Evolutionary conservation across 2,113 vertebrate species (phyloP).

Genomic region (Ochotona curzoniae): DNA sequence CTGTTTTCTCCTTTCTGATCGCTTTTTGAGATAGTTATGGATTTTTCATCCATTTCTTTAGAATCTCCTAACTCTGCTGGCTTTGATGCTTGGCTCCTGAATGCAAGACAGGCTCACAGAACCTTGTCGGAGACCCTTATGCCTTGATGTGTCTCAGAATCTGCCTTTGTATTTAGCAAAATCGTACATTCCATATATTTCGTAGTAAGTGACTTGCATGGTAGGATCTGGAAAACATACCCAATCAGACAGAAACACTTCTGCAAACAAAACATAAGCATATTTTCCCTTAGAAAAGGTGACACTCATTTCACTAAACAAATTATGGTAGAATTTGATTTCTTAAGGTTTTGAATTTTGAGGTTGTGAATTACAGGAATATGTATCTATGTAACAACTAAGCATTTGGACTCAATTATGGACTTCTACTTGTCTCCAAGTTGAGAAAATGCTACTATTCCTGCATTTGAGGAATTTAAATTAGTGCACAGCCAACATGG

Average conservation of each 20-base stretch:
- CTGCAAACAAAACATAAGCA: neutral
- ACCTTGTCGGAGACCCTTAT: neutral
- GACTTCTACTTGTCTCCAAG: neutral
- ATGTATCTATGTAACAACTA: neutral
- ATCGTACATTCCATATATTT: neutral
- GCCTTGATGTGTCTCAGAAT: neutral
- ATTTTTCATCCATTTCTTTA: neutral
- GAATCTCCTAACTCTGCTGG: neutral
- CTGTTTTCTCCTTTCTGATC: neutral
- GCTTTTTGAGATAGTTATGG: neutral
- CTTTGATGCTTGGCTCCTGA: neutral
- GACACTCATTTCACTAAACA: neutral
- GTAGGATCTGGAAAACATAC: neutral
- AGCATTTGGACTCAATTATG: neutral
- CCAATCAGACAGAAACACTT: neutral
- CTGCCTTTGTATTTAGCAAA: constrained; percentile 23
- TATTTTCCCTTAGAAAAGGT: neutral
- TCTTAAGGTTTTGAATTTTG: neutral
- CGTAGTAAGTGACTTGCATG: neutral
- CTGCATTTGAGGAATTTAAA: constrained; percentile 6
- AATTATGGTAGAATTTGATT: neutral
- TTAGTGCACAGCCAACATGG: neutral
- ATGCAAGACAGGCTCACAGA: neutral
- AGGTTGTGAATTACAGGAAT: neutral
- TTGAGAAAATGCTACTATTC: neutral